Conservation (phyloP, 1,140 invertebrate genomes). For the Sminthurinus signatus region DNA sequence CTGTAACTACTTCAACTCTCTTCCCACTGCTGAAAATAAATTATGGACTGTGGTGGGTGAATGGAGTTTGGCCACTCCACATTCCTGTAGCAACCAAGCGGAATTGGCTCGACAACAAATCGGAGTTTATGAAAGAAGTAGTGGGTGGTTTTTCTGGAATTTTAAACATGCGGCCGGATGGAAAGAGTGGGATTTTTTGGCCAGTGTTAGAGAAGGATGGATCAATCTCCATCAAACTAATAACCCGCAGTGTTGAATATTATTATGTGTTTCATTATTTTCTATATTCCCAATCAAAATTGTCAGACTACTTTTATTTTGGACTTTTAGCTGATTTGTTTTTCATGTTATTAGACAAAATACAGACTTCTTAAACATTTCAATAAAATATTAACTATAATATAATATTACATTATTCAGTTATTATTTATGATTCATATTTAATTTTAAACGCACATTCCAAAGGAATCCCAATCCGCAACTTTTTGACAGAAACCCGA, state of each 20-base stretch:
- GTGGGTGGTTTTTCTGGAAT: conserved; percentile 14
- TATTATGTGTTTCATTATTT: not conserved
- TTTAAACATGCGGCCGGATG: conserved; percentile 23
- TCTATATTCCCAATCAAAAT: too few species aligned
- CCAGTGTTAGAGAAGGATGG: conserved; percentile 12
- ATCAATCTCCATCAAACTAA: not conserved
- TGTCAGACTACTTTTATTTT: too few species aligned
- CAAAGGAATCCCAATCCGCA: too few species aligned
- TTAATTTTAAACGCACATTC: too few species aligned
- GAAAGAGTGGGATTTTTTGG: conserved; percentile 23
- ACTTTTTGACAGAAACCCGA: too few species aligned
- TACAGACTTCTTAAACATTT: too few species aligned
- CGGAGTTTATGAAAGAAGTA: conserved; percentile 27
- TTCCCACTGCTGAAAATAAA: conserved; percentile 8
- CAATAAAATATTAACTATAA: too few species aligned
- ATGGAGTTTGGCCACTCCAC: conserved; percentile 32
- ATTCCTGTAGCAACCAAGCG: conserved; percentile 2
- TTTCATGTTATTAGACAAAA: too few species aligned
- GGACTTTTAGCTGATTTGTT: too few species aligned
- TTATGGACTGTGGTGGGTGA: conserved; percentile 25
- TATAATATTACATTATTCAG: too few species aligned
- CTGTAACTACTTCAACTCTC: conserved; percentile 6
- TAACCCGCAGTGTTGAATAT: not conserved
- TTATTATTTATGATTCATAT: too few species aligned
- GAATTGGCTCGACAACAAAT: conserved; percentile 29